phyloP scores from a whole-genome alignment of 2,797 vertebrate genomes.

The Euphonia xanthogaster region DNA sequence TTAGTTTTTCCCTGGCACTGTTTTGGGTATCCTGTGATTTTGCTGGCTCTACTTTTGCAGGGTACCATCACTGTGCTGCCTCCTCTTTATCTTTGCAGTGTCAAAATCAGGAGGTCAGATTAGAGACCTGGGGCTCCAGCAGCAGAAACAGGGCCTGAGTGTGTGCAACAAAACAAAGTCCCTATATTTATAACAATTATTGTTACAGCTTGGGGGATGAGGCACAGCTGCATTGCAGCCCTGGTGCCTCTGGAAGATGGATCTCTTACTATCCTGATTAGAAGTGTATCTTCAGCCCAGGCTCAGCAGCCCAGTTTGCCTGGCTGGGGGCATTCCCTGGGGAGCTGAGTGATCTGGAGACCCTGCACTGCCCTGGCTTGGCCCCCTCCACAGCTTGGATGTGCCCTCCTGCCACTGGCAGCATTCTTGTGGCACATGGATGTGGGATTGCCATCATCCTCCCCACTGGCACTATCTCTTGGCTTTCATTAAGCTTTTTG shows the following conservation, averaged over 20 bases:
- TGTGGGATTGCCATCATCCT: background rate
- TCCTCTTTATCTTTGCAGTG: background rate
- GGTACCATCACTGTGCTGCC: rapidly evolving
- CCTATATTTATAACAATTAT: background rate
- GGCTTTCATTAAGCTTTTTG: background rate
- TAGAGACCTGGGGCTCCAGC: background rate
- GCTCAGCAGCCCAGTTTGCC: background rate
- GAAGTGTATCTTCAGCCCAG: background rate
- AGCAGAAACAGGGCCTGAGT: background rate
- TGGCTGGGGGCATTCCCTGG: background rate
- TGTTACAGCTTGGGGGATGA: background rate
- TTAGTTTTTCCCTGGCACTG: background rate
- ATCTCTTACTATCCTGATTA: rapidly evolving
- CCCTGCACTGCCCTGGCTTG: rapidly evolving
- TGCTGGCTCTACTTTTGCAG: background rate
- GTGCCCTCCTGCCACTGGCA: background rate
- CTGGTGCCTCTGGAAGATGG: background rate
- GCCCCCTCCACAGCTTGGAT: background rate
- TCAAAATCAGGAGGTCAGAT: background rate
- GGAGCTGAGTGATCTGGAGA: background rate
- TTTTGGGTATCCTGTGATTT: background rate
- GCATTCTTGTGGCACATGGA: background rate
- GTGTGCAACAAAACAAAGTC: background rate
- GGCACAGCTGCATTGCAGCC: background rate
- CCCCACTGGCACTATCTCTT: rapidly evolving